Evolutionary conservation across 2,888 invertebrate species (phyloP), one percentile per base, ranked within the genome.

Genomic region (Xestobium rufovillosum): DNA sequence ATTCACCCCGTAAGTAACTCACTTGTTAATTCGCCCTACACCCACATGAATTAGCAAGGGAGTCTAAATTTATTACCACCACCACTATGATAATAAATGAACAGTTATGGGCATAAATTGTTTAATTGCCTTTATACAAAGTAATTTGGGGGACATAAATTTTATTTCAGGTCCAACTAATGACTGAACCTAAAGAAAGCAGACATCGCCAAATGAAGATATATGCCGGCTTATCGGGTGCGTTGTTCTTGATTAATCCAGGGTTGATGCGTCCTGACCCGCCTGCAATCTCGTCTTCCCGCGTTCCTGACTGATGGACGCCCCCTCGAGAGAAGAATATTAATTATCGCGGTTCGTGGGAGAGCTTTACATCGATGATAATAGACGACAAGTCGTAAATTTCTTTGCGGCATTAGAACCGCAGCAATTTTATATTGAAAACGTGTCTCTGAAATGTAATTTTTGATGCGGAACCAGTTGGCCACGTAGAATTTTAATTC

Each of bases 331-430:
- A 42, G 42, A 46, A 47, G 51, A 52, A 52, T 53, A 54, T 54
- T 51, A 52, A 50, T 52, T 52, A 53, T 48, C 44, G 51, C 41
- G 39, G 44, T 46, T 40, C 42, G 39, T 39, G 41, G 10, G 42
- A 45, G 42, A 46, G 45, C 46, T 44, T n/a, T 39, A 41, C 38
- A 30, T 38, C 45, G 41, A 27, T 47, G 44, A 50, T 50, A 52
- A 52, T 50, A 52, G 50, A 52, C 47, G 50, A 44, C 42, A 41
- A 43, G 44, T 35, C 45, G 49, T 48, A 47, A 47, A 49, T 50
- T 50, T 47, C 47, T 45, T 46, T 38, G 47, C 41, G 45, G 34
- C 37, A 39, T 39, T 34, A 27, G 8, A 23, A 12, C 14, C 13
- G 23, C n/a, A 10, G 11, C 26, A 26, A 30, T 30, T 29, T n/a